Conservation (phyloP, 2,888 invertebrate species). For the Strigamia maritima region DNA sequence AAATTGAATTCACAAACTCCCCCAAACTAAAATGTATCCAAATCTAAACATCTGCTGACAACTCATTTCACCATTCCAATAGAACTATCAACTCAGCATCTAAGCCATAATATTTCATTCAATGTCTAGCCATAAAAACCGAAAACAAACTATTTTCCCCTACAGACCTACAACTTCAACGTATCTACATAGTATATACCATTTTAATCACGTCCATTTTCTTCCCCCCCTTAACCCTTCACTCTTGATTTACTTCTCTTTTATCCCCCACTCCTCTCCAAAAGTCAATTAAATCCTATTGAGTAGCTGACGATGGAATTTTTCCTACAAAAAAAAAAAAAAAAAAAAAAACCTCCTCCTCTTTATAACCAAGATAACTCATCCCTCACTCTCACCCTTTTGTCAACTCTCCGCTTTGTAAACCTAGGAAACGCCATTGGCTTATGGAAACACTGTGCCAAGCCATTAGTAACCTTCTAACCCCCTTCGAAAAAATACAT, state of each 20-base stretch:
- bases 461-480: conserved; percentile 7
- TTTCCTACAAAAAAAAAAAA: neutral
- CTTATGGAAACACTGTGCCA: conserved; percentile 5
- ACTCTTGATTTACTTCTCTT: conserved; percentile 6
- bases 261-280: conserved; percentile 1
- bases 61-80: neutral
- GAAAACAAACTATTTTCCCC: neutral
- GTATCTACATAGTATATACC: neutral
- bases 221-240: neutral
- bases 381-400: neutral
- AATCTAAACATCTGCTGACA: neutral
- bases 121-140: neutral
- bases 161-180: no score
- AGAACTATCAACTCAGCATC: neutral
- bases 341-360: neutral
- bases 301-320: neutral
- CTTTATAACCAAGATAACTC: conserved; percentile 20
- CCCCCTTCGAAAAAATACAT: conserved; percentile 3
- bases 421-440: neutral
- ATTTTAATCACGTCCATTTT: conserved; percentile 32
- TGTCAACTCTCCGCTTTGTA: neutral
- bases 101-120: neutral
- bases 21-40: neutral
- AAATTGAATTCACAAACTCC: neutral
- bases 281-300: conserved; percentile 26